Percentiles rank a stretch among this genome's conserved stretches.
Conservation (phyloP, 2,797 vertebrate species). For the Malacoctenus gilli region DNA sequence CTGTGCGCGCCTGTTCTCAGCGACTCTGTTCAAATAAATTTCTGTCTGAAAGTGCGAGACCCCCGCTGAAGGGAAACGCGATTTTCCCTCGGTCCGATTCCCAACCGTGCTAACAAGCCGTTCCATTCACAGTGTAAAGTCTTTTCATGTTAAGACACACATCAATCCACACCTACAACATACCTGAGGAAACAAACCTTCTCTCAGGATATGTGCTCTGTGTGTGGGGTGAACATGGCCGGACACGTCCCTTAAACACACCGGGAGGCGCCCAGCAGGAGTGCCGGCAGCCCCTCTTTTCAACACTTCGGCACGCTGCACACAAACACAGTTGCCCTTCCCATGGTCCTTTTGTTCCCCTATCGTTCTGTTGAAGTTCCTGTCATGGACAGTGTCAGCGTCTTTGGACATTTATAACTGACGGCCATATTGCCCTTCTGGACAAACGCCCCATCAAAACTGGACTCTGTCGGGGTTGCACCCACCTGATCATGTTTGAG, state of each 20-base stretch:
- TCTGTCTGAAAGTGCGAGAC: constrained; percentile 38
- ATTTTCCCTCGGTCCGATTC: constrained; percentile 70
- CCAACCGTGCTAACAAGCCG: constrained; percentile 72
- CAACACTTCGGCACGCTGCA: constrained; percentile 77
- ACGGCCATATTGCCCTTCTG: constrained; percentile 28
- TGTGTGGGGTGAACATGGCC: constrained; percentile 81
- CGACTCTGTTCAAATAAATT: constrained; percentile 26
- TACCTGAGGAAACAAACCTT: constrained; percentile 86
- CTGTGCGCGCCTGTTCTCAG: constrained; percentile 23
- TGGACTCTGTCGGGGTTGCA: constrained; percentile 10
- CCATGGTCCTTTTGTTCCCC: constrained; percentile 80
- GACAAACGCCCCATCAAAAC: constrained; percentile 15
- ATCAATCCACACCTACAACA: constrained; percentile 87
- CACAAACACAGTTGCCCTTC: constrained; percentile 82
- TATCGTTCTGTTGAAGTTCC: constrained; percentile 65
- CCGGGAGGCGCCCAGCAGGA: constrained; percentile 78
- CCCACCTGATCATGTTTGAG: constrained; percentile 4
- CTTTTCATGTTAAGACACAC: constrained; percentile 86
- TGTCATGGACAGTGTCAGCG: constrained; percentile 70
- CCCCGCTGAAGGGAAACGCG: constrained; percentile 51
- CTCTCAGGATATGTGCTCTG: constrained; percentile 77
- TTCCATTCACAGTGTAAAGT: constrained; percentile 83
- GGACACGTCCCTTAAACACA: constrained; percentile 84
- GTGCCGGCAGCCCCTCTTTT: constrained; percentile 83
- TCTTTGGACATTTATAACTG: constrained; percentile 57